Evolutionary conservation across 1,140 invertebrate species (phyloP), one percentile per base, ranked within the genome.

Genomic region (Diachasmimorpha longicaudata): DNA sequence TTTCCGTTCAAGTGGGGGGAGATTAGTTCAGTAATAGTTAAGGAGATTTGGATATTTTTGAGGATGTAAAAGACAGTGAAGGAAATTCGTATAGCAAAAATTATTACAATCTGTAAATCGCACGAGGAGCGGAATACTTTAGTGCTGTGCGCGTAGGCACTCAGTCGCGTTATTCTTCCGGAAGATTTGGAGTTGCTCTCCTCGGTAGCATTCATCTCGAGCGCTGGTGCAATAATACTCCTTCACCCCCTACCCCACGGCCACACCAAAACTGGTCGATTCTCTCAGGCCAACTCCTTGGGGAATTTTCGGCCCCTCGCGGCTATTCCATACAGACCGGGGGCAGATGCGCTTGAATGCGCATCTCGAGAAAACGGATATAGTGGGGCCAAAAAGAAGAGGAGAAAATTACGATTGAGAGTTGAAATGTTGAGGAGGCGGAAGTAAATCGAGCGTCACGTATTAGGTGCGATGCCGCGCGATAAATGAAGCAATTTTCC

Each of bases 401-500:
- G 44, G 44, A 52, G 48, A 52, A 19, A 67, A 67, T 67, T 67
- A 31, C 63, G 36, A 67, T 67, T 67, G 63, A 67, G 37, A 36
- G 39, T 11, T 70, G 13, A 0, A 23, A 21, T 21, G 42, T 42
- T 44, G 68, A 70, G 19, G 19, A 70, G 36, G 68, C 36, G 68
- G 68, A 37, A 39, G 23, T 44, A 19, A 37, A 42, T 42, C 19
- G 16, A 42, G 31, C 42, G 71, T 74, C 72, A 73, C 67, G 74
- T 81, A 81, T 79, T 82, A 80, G 69, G 80, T 77, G 78, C 78
- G 79, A 82, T 82, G 75, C 79, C 75, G 55, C 58, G 81, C 83
- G 81, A 84, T 84, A 84, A 84, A 83, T 83, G 81, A 82, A 84
- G 79, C 83, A 84, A 83, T 84, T 84, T 83, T 75, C 78, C 63